phyloP scores from a whole-genome alignment of 2,797 vertebrate species.

The Sebastes ruberrimus region DNA sequence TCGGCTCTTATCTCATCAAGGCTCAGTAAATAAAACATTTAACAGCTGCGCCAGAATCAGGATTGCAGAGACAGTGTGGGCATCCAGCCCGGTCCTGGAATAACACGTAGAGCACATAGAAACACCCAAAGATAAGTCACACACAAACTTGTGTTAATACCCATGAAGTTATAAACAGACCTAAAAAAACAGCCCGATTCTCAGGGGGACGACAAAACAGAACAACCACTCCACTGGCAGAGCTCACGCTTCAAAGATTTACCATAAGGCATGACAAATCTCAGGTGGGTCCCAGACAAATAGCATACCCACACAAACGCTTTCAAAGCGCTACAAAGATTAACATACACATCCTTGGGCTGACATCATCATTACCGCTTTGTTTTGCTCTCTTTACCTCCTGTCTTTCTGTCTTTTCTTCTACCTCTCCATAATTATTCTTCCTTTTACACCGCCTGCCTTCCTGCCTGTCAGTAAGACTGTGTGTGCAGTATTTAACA shows the following conservation, averaged over 20 bases:
- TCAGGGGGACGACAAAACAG: conserved; percentile 23
- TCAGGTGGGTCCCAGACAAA: conserved; percentile 48
- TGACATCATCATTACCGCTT: conserved; percentile 20
- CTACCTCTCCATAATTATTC: conserved; percentile 49
- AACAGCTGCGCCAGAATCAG: conserved; percentile 64
- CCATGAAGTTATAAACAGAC: conserved; percentile 21
- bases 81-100: conserved; percentile 41
- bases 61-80: conserved; percentile 28
- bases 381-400: conserved; percentile 31
- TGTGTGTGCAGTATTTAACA: conserved; percentile 59
- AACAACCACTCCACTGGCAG: conserved; percentile 11
- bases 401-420: conserved; percentile 17
- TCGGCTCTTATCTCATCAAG: conserved; percentile 75
- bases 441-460: conserved; percentile 18
- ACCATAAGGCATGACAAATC: conserved; percentile 52
- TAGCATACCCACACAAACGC: conserved; percentile 28
- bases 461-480: conserved; percentile 36
- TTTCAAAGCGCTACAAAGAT: conserved; percentile 30
- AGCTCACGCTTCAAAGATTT: conserved; percentile 47
- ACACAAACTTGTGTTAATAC: conserved; percentile 20
- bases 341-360: conserved; percentile 36
- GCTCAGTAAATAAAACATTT: conserved; percentile 81
- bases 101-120: conserved; percentile 21
- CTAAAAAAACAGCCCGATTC: conserved; percentile 15
- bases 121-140: conserved; percentile 23